These are phyloP conservation scores for Scyliorhinus canicula DNA, from an alignment of 2,797 vertebrate genomes.

Conservation along the genomic window DNA sequence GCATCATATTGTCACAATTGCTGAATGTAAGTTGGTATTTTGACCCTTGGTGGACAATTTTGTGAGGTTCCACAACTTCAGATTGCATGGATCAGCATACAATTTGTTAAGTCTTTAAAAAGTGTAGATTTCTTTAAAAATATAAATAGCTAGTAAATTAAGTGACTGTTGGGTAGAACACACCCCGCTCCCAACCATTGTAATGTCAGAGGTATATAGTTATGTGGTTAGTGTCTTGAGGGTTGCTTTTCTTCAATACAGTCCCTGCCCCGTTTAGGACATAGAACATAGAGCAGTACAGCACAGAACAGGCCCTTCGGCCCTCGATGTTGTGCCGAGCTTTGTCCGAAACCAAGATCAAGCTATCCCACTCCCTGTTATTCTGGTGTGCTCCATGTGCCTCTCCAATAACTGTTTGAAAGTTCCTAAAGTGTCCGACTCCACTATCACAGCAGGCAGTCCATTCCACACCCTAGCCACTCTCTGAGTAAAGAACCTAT, in stretches of 20 bases:
- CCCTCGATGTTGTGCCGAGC: too few species aligned
- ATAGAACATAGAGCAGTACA: too few species aligned
- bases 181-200: not conserved
- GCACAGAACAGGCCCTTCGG: too few species aligned
- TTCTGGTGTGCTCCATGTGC: too few species aligned
- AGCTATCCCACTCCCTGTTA: too few species aligned
- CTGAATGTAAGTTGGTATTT: not conserved
- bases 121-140: not conserved
- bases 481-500: too few species aligned
- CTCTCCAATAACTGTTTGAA: too few species aligned
- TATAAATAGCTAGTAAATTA: not conserved
- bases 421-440: too few species aligned
- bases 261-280: not conserved
- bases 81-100: not conserved
- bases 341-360: too few species aligned
- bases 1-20: not conserved
- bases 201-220: not conserved
- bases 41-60: not conserved
- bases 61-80: not conserved
- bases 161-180: not conserved
- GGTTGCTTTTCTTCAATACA: not conserved
- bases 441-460: too few species aligned
- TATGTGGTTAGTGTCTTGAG: not conserved
- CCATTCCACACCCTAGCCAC: too few species aligned
- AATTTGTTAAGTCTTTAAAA: not conserved